phyloP scores from a whole-genome alignment of 2,888 invertebrate genomes.

The Pomacea canaliculata region DNA sequence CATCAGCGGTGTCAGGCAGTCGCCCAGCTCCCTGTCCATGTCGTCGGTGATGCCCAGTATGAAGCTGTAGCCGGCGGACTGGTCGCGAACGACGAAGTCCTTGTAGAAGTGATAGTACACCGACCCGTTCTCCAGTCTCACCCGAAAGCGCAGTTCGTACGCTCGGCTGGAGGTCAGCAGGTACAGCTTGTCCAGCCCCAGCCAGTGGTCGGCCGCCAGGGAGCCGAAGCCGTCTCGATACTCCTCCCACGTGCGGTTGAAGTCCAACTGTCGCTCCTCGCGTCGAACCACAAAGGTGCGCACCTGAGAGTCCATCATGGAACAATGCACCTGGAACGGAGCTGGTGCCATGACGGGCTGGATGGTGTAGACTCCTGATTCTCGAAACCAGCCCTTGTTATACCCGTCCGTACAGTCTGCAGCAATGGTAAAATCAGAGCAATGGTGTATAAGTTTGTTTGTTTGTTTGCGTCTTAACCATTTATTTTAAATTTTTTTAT shows the following conservation, averaged over 20 bases:
- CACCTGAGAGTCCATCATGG: background rate
- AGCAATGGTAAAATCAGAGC: background rate
- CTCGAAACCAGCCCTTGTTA: background rate
- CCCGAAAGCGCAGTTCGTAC: background rate
- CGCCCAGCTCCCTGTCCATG: conserved; percentile 1
- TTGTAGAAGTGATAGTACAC: background rate
- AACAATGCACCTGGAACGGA: conserved; percentile 21
- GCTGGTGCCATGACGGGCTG: background rate
- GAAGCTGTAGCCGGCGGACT: background rate
- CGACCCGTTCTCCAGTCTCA: background rate
- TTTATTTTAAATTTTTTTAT: too few species aligned
- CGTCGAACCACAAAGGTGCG: background rate
- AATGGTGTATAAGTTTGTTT: too few species aligned
- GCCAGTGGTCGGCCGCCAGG: conserved; percentile 4
- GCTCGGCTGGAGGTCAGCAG: conserved; percentile 5
- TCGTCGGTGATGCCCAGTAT: conserved; percentile 9
- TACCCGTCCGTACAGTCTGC: conserved; percentile 9
- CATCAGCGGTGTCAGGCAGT: conserved; percentile 4
- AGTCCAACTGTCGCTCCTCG: background rate
- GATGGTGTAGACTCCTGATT: background rate
- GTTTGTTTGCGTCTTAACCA: too few species aligned
- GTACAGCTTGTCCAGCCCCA: conserved; percentile 26
- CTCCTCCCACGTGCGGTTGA: conserved; percentile 22
- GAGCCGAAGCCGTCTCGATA: conserved; percentile 20
- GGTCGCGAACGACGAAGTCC: background rate